These are phyloP conservation scores for Gortyna flavago DNA, from an alignment of 2,888 invertebrate species.

Conservation along the genomic window DNA sequence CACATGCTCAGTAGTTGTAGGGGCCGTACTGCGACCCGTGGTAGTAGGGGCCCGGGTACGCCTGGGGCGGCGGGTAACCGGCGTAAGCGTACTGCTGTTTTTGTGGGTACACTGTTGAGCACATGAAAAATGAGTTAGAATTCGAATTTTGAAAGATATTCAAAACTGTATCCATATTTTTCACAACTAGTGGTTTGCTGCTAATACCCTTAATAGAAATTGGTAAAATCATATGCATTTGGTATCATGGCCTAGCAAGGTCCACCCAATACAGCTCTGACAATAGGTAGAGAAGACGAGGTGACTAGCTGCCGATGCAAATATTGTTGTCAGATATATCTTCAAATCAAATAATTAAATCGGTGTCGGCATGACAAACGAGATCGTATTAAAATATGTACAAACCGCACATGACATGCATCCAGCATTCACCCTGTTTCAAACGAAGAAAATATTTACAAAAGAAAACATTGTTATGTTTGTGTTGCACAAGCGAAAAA, in stretches of 20 bases:
- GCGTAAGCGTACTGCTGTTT: conserved; percentile 98
- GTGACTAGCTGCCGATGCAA: not conserved
- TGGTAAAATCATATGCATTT: not conserved
- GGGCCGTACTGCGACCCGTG: conserved; percentile 98
- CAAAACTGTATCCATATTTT: not conserved
- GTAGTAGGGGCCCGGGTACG: conserved; percentile 96
- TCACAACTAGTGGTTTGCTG: not conserved
- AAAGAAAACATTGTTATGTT: conserved; percentile 69
- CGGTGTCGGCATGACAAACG: not conserved
- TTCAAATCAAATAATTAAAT: not conserved
- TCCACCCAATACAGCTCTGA: not conserved
- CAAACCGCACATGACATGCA: conserved; percentile 65
- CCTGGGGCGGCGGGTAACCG: conserved; percentile 95
- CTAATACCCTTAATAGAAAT: not conserved
- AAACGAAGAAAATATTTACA: conserved; percentile 71
- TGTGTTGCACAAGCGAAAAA: conserved; percentile 59
- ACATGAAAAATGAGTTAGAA: conserved; percentile 20
- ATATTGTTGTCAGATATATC: not conserved
- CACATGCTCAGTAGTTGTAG: conserved; percentile 95
- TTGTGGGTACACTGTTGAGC: conserved; percentile 95
- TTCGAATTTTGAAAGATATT: not conserved
- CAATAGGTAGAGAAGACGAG: not conserved
- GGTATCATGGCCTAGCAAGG: not conserved
- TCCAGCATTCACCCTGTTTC: conserved; percentile 57
- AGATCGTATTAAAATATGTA: conserved; percentile 38